These are phyloP conservation scores for Tenualosa ilisha DNA, from an alignment of 2,797 vertebrate species.

Conservation along the genomic window DNA sequence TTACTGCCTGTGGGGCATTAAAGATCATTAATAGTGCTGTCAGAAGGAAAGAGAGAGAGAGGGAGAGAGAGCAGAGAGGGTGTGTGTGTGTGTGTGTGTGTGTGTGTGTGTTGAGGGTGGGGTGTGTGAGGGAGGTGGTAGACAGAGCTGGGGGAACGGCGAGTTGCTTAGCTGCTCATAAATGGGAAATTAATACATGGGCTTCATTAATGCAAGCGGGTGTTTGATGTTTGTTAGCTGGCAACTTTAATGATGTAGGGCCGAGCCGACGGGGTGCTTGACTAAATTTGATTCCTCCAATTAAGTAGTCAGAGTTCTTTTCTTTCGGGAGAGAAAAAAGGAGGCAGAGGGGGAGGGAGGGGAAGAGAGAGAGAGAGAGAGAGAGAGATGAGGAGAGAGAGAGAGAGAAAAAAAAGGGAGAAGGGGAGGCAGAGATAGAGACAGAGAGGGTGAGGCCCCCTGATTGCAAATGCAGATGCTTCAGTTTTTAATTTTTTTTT, in stretches of 20 bases:
- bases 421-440: slow-evolving; percentile 52
- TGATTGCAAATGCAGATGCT: slow-evolving; percentile 82
- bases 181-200: slow-evolving; percentile 97
- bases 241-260: slow-evolving; percentile 92
- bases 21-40: slow-evolving; percentile 99
- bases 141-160: slow-evolving; percentile 60
- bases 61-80: slow-evolving; percentile 50
- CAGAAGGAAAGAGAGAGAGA: slow-evolving; percentile 76
- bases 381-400: slow-evolving; percentile 47
- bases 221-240: slow-evolving; percentile 91
- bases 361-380: slow-evolving; percentile 47
- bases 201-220: slow-evolving; percentile 90
- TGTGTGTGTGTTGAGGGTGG: neutral
- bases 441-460: slow-evolving; percentile 58
- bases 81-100: neutral
- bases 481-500: slow-evolving; percentile 61
- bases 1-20: slow-evolving; percentile 99
- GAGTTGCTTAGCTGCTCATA: slow-evolving; percentile 90
- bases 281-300: slow-evolving; percentile 87
- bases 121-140: neutral
- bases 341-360: slow-evolving; percentile 57
- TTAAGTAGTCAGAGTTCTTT: slow-evolving; percentile 84
- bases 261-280: slow-evolving; percentile 80
- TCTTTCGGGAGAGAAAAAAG: slow-evolving; percentile 76
- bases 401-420: slow-evolving; percentile 65